A percentile compares a stretch with the other conserved stretches of the same genome.
Conservation (phyloP, 1,140 invertebrate genomes). For the Dolichoris vasculosae region DNA sequence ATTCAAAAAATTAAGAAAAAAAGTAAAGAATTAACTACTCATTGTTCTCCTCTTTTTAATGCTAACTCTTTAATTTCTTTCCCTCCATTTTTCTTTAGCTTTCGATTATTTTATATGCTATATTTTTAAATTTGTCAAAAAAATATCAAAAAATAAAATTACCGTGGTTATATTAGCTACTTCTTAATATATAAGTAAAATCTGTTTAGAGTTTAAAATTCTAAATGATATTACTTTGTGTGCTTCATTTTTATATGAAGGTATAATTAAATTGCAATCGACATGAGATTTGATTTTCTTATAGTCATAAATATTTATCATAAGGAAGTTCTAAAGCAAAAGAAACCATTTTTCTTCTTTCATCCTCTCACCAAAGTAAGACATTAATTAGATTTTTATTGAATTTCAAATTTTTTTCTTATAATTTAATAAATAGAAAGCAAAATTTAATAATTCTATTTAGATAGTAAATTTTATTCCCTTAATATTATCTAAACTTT, state of each 20-base stretch:
- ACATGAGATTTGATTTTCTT: not conserved
- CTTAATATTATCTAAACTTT: not conserved
- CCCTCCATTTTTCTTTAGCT: too few relatives aligned
- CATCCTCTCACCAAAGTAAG: not conserved
- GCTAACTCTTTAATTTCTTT: too few relatives aligned
- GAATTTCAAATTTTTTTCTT: not conserved
- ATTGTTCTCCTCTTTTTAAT: too few relatives aligned
- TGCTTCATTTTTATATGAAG: conserved; percentile 8
- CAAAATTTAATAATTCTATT: not conserved
- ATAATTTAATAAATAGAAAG: not conserved
- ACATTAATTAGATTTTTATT: not conserved
- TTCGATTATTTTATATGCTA: too few relatives aligned
- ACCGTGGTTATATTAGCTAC: not conserved
- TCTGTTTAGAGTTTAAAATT: not conserved
- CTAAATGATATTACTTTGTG: conserved; percentile 26
- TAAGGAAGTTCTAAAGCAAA: conserved; percentile 1
- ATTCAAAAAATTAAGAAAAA: too few relatives aligned
- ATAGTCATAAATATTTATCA: not conserved
- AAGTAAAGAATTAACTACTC: too few relatives aligned
- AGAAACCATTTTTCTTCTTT: not conserved
- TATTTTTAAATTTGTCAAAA: conserved; percentile 21
- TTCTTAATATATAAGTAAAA: conserved; percentile 6
- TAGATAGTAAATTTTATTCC: not conserved
- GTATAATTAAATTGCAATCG: not conserved
- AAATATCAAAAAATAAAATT: not conserved